Evolutionary conservation across 2,888 invertebrate species (phyloP), one percentile per base, ranked within the genome.

Genomic region (Lagria hirta): DNA sequence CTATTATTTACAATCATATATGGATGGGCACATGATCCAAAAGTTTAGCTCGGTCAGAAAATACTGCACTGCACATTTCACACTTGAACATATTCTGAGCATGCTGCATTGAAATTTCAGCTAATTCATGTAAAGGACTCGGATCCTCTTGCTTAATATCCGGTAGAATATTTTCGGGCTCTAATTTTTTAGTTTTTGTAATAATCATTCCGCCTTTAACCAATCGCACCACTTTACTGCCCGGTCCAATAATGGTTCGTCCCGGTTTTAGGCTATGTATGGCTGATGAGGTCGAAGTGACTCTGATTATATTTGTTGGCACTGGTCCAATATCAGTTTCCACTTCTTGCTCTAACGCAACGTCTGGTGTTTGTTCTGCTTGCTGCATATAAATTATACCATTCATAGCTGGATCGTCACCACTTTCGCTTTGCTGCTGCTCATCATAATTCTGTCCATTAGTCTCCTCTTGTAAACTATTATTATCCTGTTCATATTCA

Each of bases 11-110:
- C 61, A 72, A 76, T 84, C 83, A 84, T 72, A 90, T 89, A 69
- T 90, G 89, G 65, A 88, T 81, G 40, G 87, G 86, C 60, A 89
- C 88, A 71, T 90, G 89, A 38, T 85, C 76, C 49, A 89, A 71
- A 24, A 85, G 70, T 52, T 86, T 86, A 33, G 84, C 82, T 33
- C 87, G 80, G 50, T 84, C 83, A 5, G 81, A 74, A 69, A 90
- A 90, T 55, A 83, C 80, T 29, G 82, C 79, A 37, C 84, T 79
- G 68, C 90, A 90, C 86, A 90, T 88, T 69, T 88, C 88, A 65
- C 90, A 90, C 54, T 82, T 83, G 70, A 80, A 87, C 24, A 82
- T 55, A 49, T 64, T 70, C 48, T 70, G 66, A 11, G 68, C 70
- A 43, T 71, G 71, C 32, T 68, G 67, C 69, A 82, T 52, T 67